Conservation (phyloP, 2,113 vertebrate genomes). For the Redunca redunca region DNA sequence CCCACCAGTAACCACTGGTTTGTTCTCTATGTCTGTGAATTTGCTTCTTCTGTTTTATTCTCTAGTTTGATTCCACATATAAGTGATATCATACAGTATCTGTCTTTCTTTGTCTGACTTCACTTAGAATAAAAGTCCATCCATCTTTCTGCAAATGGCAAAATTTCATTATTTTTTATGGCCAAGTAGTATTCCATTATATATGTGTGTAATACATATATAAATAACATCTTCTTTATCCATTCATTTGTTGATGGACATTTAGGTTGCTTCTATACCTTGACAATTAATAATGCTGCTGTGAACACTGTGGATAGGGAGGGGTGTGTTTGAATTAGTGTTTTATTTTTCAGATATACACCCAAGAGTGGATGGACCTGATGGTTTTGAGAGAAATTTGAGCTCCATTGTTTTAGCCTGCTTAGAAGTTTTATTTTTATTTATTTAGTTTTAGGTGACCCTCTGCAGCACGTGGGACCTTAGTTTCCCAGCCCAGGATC, state of each 20-base stretch:
- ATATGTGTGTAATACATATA: too few relatives aligned
- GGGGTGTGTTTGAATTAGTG: background rate
- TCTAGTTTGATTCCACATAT: background rate
- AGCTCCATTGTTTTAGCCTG: background rate
- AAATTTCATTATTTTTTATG: background rate
- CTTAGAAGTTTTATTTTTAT: background rate
- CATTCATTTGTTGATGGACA: background rate
- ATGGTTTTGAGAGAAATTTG: slow-evolving; percentile 2
- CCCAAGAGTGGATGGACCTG: background rate
- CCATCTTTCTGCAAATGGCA: background rate
- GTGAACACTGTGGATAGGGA: background rate
- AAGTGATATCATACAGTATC: background rate
- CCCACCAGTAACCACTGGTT: background rate
- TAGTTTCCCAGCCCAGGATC: background rate
- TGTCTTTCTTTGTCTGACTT: background rate
- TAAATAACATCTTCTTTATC: background rate
- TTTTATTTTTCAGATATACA: background rate
- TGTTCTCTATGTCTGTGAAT: background rate
- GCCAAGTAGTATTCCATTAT: background rate
- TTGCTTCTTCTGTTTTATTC: background rate
- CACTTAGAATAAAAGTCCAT: background rate
- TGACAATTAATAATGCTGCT: background rate
- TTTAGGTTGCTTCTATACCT: background rate
- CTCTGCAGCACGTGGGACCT: background rate
- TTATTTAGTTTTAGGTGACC: background rate